These are phyloP conservation scores for Arnoldichthys spilopterus DNA, from an alignment of 2,797 vertebrate genomes.

Conservation along the genomic window DNA sequence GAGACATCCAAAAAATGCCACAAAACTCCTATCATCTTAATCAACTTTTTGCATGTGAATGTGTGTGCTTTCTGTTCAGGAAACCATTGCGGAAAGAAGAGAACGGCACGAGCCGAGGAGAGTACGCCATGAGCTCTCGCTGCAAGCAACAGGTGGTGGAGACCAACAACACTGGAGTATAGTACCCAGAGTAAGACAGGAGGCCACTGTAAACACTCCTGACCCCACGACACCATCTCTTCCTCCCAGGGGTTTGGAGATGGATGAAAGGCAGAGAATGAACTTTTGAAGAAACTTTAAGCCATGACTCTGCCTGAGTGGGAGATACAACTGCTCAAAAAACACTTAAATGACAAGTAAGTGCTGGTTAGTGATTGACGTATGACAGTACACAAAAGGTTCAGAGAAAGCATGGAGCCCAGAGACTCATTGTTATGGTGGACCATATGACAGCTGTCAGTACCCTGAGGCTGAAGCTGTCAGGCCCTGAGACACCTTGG, in stretches of 20 bases:
- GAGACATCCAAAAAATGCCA: not conserved
- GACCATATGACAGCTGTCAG: slow-evolving; percentile 48
- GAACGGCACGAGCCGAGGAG: slow-evolving; percentile 88
- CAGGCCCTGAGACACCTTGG: slow-evolving; percentile 36
- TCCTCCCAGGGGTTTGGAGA: slow-evolving; percentile 43
- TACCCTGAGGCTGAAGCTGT: slow-evolving; percentile 34
- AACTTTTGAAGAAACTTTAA: slow-evolving; percentile 41
- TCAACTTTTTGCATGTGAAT: not conserved
- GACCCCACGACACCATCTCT: slow-evolving; percentile 26
- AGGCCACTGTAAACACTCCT: slow-evolving; percentile 16
- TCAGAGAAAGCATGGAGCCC: slow-evolving; percentile 45
- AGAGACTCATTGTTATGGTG: slow-evolving; percentile 71
- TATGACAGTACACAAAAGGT: slow-evolving; percentile 27
- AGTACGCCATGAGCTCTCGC: slow-evolving; percentile 94
- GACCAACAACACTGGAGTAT: slow-evolving; percentile 79
- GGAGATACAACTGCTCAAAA: slow-evolving; percentile 38
- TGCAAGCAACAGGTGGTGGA: slow-evolving; percentile 79
- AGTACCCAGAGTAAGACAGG: slow-evolving; percentile 52
- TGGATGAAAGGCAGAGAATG: slow-evolving; percentile 21
- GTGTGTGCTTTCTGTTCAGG: slow-evolving; percentile 71
- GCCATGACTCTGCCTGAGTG: slow-evolving; percentile 56
- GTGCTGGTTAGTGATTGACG: slow-evolving; percentile 31
- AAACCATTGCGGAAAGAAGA: slow-evolving; percentile 96
- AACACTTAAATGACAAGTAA: slow-evolving; percentile 26
- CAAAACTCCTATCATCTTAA: not conserved